Percentiles rank a stretch among this genome's conserved stretches.
Evolutionary conservation across 2,113 vertebrate genomes (phyloP).

Genomic region (Mesitornis unicolor): DNA sequence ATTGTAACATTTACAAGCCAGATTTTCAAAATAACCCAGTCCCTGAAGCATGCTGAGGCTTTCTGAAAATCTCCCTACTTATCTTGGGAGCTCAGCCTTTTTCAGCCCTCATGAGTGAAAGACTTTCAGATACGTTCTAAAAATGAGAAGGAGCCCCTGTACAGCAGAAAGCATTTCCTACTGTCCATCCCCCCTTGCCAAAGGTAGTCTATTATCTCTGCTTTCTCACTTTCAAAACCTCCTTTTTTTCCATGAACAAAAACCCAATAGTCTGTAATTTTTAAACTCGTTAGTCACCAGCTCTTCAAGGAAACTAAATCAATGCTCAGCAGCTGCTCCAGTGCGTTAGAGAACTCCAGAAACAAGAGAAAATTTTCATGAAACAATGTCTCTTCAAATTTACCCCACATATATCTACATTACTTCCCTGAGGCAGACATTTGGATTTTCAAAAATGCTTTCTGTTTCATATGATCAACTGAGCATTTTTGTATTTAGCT

Average conservation of each 20-base stretch:
- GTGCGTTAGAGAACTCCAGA: not conserved
- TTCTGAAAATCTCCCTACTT: not conserved
- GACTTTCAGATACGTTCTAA: not conserved
- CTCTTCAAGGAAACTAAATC: conserved; percentile 30
- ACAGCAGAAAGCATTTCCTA: not conserved
- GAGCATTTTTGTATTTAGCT: not conserved
- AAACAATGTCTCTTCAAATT: not conserved
- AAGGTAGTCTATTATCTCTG: not conserved
- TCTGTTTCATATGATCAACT: not conserved
- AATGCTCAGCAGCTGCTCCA: not conserved
- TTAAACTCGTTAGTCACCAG: conserved; percentile 9
- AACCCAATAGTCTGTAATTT: not conserved
- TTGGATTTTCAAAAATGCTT: not conserved
- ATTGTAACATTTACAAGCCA: not conserved
- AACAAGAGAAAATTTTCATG: not conserved
- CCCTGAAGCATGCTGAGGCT: not conserved
- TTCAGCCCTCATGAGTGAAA: not conserved
- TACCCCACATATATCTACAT: not conserved
- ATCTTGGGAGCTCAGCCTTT: not conserved
- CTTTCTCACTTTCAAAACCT: not conserved
- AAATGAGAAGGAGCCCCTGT: not conserved
- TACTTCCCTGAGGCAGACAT: not conserved
- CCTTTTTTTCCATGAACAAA: not conserved
- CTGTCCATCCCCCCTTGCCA: not conserved
- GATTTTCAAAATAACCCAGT: not conserved